Evolutionary conservation across 2,888 invertebrate genomes (phyloP).

Genomic region (Phengaris arion): DNA sequence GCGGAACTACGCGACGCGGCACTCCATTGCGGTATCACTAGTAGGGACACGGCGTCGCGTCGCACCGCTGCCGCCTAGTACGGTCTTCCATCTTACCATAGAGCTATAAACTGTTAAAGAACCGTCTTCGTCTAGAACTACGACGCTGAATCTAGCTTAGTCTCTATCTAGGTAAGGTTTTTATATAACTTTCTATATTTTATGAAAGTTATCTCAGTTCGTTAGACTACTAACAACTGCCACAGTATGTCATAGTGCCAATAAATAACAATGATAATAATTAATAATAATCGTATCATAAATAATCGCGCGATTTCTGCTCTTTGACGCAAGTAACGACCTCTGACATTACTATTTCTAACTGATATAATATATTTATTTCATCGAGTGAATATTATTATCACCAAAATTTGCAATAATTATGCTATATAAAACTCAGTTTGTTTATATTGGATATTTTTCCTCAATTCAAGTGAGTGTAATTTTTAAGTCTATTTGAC

Average conservation of each 20-base stretch:
- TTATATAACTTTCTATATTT: slow-evolving; percentile 6
- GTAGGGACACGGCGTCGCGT: too few species aligned
- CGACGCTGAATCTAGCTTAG: neutral
- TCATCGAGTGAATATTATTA: neutral
- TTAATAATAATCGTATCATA: neutral
- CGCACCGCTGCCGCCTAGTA: too few species aligned
- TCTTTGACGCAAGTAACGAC: slow-evolving; percentile 15
- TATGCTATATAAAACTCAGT: neutral
- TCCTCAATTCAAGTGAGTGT: neutral
- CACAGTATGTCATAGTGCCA: neutral
- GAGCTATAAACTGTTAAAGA: too few species aligned
- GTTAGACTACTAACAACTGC: neutral
- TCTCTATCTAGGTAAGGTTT: neutral
- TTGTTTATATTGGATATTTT: neutral
- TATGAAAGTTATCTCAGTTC: neutral
- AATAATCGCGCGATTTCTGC: slow-evolving; percentile 13
- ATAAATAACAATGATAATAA: neutral
- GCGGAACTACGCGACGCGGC: too few species aligned
- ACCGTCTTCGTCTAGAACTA: too few species aligned
- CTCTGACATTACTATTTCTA: slow-evolving; percentile 15
- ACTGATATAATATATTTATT: neutral
- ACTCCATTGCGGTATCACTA: too few species aligned
- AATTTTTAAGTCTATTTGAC: neutral
- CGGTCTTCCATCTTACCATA: too few species aligned
- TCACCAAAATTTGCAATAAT: neutral